Evolutionary conservation across 1,140 invertebrate genomes (phyloP).

Genomic region (Conopomorpha cramerella): DNA sequence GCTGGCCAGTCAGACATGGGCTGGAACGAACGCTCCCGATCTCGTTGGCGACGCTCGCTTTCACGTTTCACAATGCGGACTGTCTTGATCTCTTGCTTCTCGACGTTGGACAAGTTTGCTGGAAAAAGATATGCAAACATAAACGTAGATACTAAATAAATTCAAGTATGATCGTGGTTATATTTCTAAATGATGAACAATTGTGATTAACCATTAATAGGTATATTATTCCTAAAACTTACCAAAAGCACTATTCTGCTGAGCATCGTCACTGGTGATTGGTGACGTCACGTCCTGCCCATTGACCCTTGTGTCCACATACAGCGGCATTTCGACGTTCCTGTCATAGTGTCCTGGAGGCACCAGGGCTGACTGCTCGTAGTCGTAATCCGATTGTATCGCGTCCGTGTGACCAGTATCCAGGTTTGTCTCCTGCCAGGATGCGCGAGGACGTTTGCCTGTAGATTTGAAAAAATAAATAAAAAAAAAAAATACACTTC

Average conservation of each 20-base stretch:
- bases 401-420: conserved; percentile 75
- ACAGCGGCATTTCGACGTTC: conserved; percentile 47
- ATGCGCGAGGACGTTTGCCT: conserved; percentile 45
- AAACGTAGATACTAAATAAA: background rate
- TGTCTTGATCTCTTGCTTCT: conserved; percentile 88
- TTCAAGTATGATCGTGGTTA: background rate
- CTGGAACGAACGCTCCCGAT: conserved; percentile 64
- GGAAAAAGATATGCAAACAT: conserved; percentile 14
- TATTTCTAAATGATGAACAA: background rate
- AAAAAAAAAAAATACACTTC: too few species aligned
- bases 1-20: conserved; percentile 48
- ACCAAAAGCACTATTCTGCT: conserved; percentile 57
- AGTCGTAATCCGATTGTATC: conserved; percentile 37
- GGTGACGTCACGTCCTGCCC: conserved; percentile 34
- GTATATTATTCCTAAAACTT: conserved; percentile 7
- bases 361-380: background rate
- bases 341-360: conserved; percentile 19
- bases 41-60: conserved; percentile 80
- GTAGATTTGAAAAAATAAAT: too few species aligned
- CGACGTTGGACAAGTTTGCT: conserved; percentile 78
- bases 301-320: conserved; percentile 55
- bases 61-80: conserved; percentile 92
- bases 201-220: background rate
- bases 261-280: conserved; percentile 50
- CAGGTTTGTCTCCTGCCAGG: conserved; percentile 89